Conservation (phyloP, 2,113 vertebrate species). For the Pachypanchax playfairii region DNA sequence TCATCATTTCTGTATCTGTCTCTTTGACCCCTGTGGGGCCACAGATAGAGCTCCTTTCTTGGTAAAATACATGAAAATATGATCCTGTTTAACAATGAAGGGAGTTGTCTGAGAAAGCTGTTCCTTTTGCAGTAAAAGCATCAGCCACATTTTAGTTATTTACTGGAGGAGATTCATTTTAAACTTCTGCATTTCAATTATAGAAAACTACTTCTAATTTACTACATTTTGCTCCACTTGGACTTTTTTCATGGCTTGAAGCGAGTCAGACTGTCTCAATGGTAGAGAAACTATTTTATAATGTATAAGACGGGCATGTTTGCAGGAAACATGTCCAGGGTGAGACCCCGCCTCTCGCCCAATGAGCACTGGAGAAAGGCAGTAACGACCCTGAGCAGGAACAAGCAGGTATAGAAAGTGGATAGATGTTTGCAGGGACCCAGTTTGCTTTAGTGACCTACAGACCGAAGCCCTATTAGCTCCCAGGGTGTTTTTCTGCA, state of each 20-base stretch:
- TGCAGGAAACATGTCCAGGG: too few species aligned
- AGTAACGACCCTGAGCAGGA: too few species aligned
- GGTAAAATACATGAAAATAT: constrained; percentile 21
- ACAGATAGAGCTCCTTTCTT: constrained; percentile 50
- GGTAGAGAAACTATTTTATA: constrained; percentile 11
- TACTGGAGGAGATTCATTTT: too few species aligned
- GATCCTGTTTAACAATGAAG: too few species aligned
- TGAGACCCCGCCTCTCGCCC: too few species aligned
- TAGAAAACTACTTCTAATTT: not conserved
- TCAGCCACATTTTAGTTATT: too few species aligned
- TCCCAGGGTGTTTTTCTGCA: constrained; percentile 46
- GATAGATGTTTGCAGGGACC: constrained; percentile 25
- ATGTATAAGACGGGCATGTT: constrained; percentile 17
- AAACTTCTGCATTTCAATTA: not conserved
- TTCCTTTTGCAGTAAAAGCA: too few species aligned
- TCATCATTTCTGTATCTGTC: constrained; percentile 7
- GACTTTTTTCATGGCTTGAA: constrained; percentile 1
- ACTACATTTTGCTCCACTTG: not conserved
- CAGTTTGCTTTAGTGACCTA: constrained; percentile 25
- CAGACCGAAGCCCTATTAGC: constrained; percentile 40
- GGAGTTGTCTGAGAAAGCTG: too few species aligned
- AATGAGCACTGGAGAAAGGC: too few species aligned
- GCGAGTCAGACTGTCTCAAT: not conserved
- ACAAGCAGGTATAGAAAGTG: too few species aligned
- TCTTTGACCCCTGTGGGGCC: constrained; percentile 18